Evolutionary conservation across 2,113 vertebrate species (phyloP).

Genomic region (Genyomyrus donnyi): DNA sequence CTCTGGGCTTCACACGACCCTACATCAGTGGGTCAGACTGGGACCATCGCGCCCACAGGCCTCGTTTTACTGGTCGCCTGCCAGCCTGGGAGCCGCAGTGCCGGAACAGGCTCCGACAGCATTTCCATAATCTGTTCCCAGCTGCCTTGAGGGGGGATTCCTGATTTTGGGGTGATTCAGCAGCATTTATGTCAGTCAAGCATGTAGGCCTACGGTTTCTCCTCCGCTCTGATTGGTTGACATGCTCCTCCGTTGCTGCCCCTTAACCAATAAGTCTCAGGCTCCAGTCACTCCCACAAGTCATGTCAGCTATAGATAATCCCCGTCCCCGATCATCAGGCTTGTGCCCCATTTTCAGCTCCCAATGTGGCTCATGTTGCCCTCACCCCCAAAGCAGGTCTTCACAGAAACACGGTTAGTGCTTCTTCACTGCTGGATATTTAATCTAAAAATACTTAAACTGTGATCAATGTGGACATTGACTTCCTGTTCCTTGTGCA

Average conservation of each 20-base stretch:
- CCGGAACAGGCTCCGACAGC: not conserved
- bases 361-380: not conserved
- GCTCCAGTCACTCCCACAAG: not conserved
- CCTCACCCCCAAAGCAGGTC: not conserved
- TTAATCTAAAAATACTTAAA: slow-evolving; percentile 3
- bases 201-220: not conserved
- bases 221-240: not conserved
- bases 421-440: not conserved
- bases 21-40: not conserved
- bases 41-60: not conserved
- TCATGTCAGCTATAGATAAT: not conserved
- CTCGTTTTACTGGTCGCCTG: not conserved
- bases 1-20: not conserved
- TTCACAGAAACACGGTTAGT: not conserved
- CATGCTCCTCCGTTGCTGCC: not conserved
- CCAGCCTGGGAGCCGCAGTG: not conserved
- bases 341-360: not conserved
- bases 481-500: not conserved
- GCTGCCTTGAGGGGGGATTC: not conserved
- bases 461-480: not conserved
- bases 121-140: not conserved
- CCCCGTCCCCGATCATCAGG: not conserved
- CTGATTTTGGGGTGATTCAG: not conserved
- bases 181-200: not conserved
- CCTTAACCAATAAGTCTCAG: not conserved